A percentile compares a stretch with the other conserved stretches of the same genome.
phyloP scores from a whole-genome alignment of 2,113 vertebrate genomes.

The Saguinus midas region DNA sequence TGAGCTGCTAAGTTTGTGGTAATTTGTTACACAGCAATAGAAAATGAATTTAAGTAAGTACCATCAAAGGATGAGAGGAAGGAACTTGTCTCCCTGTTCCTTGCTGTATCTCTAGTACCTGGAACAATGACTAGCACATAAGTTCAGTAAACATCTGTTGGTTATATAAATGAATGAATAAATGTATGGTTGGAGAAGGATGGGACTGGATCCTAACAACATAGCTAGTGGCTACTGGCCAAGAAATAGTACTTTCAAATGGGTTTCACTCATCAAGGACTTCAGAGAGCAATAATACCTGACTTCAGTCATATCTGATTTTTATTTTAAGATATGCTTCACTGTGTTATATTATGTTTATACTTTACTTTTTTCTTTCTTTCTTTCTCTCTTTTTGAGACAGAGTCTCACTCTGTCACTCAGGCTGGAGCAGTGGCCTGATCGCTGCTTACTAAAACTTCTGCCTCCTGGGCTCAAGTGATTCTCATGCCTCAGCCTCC shows the following conservation, averaged over 20 bases:
- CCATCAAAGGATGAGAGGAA: not conserved
- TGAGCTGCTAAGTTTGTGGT: not conserved
- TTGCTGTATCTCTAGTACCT: not conserved
- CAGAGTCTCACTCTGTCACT: too few relatives aligned
- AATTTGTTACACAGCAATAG: not conserved
- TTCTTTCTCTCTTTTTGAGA: too few relatives aligned
- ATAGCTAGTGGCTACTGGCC: not conserved
- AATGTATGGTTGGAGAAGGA: not conserved
- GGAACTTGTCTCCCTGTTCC: not conserved
- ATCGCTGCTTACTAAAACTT: not conserved
- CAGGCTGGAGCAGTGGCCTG: not conserved
- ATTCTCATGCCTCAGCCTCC: too few relatives aligned
- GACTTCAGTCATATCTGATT: not conserved
- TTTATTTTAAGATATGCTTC: not conserved
- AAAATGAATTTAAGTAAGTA: not conserved
- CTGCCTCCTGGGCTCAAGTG: too few relatives aligned
- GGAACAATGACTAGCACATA: not conserved
- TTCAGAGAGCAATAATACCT: not conserved
- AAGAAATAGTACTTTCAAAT: not conserved
- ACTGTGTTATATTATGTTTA: not conserved
- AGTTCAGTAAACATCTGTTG: not conserved
- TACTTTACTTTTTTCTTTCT: too few relatives aligned
- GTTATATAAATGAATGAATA: not conserved
- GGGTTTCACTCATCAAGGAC: not conserved
- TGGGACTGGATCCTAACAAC: not conserved